These are phyloP conservation scores for Dicentrarchus labrax DNA, from an alignment of 2,113 vertebrate species.

Conservation along the genomic window DNA sequence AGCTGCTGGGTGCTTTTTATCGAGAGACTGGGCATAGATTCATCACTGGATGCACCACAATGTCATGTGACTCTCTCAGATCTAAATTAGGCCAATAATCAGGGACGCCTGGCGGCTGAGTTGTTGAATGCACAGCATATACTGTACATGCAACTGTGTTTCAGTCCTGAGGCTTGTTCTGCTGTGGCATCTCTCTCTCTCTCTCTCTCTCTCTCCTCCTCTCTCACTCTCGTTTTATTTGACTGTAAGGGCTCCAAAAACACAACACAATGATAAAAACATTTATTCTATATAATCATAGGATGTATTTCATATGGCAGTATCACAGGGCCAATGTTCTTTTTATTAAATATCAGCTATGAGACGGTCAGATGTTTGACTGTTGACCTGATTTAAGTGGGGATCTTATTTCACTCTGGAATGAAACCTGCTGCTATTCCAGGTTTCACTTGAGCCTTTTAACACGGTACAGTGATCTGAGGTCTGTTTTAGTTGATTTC, in stretches of 20 bases:
- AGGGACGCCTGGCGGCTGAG: slow-evolving; percentile 71
- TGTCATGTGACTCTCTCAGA: slow-evolving; percentile 63
- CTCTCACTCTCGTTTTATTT: background rate
- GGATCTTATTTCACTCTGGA: slow-evolving; percentile 26
- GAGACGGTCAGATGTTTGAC: slow-evolving; percentile 19
- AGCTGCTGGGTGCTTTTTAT: slow-evolving; percentile 23
- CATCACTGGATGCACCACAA: slow-evolving; percentile 36
- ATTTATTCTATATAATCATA: background rate
- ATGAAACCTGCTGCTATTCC: slow-evolving; percentile 20
- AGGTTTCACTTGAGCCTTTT: background rate
- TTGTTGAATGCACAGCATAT: slow-evolving; percentile 61
- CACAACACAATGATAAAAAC: background rate
- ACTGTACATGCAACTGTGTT: slow-evolving; percentile 43
- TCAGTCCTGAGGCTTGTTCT: slow-evolving; percentile 57
- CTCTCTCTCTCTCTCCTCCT: background rate
- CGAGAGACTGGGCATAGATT: slow-evolving; percentile 44
- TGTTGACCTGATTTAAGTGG: background rate
- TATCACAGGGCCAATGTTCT: background rate
- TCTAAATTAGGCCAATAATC: slow-evolving; percentile 78
- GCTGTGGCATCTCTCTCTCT: slow-evolving; percentile 47
- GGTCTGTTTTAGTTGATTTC: background rate
- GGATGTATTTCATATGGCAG: background rate
- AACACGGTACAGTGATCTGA: background rate
- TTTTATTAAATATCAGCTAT: slow-evolving; percentile 12
- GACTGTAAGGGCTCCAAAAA: background rate